Conservation (phyloP, 2,888 invertebrate genomes). For the Caenorhabditis sp. region DNA sequence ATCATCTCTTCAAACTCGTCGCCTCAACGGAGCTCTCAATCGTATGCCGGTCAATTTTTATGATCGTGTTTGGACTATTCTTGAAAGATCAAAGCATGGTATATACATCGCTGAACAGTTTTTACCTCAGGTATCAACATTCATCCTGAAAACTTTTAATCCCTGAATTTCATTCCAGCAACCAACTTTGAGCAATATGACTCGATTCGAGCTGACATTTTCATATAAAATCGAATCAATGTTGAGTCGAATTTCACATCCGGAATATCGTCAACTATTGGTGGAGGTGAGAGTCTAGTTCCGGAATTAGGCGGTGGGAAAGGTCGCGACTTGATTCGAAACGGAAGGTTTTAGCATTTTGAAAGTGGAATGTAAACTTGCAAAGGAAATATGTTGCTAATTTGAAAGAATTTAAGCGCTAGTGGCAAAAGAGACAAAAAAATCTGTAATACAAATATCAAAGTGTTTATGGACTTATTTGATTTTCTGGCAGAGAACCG, state of each 20-base stretch:
- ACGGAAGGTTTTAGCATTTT: too few species aligned
- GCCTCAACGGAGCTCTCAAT: constrained; percentile 92
- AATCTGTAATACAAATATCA: too few species aligned
- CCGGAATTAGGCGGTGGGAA: too few species aligned
- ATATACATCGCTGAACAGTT: constrained; percentile 81
- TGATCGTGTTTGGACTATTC: constrained; percentile 92
- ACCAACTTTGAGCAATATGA: constrained; percentile 94
- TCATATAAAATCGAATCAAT: constrained; percentile 89
- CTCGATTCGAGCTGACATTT: constrained; percentile 93
- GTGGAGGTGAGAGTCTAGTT: constrained; percentile 78
- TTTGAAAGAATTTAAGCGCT: too few species aligned
- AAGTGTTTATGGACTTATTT: too few species aligned
- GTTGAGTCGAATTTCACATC: constrained; percentile 78
- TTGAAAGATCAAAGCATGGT: constrained; percentile 87
- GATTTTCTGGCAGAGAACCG: too few species aligned
- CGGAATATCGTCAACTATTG: constrained; percentile 79
- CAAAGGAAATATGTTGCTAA: too few species aligned
- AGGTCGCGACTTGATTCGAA: too few species aligned
- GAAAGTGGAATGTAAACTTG: too few species aligned
- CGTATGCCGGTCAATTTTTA: constrained; percentile 94
- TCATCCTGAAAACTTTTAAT: background rate
- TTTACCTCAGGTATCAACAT: constrained; percentile 79
- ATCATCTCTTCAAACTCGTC: constrained; percentile 84
- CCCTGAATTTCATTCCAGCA: constrained; percentile 73
- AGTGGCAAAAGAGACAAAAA: too few species aligned